These are phyloP conservation scores for Marmota flaviventris DNA, from an alignment of 2,113 vertebrate species.

Conservation along the genomic window DNA sequence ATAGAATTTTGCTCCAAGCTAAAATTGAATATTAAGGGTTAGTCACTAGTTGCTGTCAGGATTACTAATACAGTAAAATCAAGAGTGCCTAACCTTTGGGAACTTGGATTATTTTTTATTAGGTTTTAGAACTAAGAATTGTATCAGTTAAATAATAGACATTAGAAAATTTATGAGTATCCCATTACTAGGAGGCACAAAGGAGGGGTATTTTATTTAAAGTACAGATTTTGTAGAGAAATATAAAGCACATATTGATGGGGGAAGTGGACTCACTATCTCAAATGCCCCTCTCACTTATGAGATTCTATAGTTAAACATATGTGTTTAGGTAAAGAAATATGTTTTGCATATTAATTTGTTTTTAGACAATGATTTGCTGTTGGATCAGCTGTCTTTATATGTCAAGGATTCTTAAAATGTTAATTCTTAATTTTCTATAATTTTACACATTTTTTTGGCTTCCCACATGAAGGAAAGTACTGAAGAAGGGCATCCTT, in stretches of 20 bases:
- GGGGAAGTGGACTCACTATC: background rate
- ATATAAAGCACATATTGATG: background rate
- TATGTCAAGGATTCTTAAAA: background rate
- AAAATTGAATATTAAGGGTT: slow-evolving; percentile 69
- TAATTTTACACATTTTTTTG: background rate
- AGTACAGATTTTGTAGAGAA: background rate
- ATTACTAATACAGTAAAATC: slow-evolving; percentile 22
- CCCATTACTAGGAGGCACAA: background rate
- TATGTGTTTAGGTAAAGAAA: background rate
- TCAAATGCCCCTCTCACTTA: background rate
- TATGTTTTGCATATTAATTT: background rate
- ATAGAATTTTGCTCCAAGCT: slow-evolving; percentile 64
- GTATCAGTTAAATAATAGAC: background rate
- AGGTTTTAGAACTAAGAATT: background rate
- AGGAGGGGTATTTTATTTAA: background rate
- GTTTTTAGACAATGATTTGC: background rate
- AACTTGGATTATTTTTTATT: background rate
- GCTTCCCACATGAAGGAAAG: background rate
- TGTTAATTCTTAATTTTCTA: background rate
- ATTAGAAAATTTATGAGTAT: background rate
- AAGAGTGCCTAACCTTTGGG: background rate
- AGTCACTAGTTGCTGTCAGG: background rate
- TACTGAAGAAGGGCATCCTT: background rate
- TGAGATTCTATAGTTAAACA: background rate
- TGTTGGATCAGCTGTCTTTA: background rate